Evolutionary conservation across 2,797 vertebrate genomes (phyloP).

Genomic region (Poeciliopsis presidionis): DNA sequence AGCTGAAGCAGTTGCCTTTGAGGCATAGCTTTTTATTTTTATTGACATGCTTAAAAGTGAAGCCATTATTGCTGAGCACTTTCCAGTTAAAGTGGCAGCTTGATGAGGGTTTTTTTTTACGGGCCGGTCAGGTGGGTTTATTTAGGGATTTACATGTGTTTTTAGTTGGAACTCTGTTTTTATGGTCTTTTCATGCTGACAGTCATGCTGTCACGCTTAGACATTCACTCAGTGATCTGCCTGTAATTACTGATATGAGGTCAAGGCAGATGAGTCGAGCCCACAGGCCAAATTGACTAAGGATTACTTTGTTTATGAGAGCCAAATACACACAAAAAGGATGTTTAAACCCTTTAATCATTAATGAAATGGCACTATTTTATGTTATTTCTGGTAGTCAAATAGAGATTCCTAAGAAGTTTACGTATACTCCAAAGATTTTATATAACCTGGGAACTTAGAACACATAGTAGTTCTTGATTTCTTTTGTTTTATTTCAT

Average conservation of each 20-base stretch:
- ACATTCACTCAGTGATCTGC: slow-evolving; percentile 36
- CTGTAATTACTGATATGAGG: slow-evolving; percentile 69
- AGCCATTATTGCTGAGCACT: slow-evolving; percentile 21
- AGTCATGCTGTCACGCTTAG: slow-evolving; percentile 6
- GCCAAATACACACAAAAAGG: background rate
- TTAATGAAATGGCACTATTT: slow-evolving; percentile 17
- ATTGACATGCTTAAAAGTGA: slow-evolving; percentile 26
- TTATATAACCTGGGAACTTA: background rate
- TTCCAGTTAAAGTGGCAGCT: slow-evolving; percentile 57
- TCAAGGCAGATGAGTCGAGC: slow-evolving; percentile 44
- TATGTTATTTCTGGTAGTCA: background rate
- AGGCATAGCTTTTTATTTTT: slow-evolving; percentile 30
- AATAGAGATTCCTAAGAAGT: background rate
- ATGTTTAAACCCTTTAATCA: slow-evolving; percentile 8
- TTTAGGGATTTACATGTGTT: slow-evolving; percentile 31
- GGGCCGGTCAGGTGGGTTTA: slow-evolving; percentile 37
- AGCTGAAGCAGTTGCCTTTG: slow-evolving; percentile 39
- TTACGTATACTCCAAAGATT: background rate
- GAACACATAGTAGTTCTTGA: background rate
- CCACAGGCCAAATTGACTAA: slow-evolving; percentile 20
- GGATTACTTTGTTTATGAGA: slow-evolving; percentile 41
- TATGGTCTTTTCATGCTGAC: slow-evolving; percentile 38
- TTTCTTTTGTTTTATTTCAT: background rate
- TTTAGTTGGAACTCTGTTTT: slow-evolving; percentile 48
- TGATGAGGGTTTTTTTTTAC: slow-evolving; percentile 54